Conservation (phyloP, 2,888 invertebrate species). For the Yponomeuta sedellus region DNA sequence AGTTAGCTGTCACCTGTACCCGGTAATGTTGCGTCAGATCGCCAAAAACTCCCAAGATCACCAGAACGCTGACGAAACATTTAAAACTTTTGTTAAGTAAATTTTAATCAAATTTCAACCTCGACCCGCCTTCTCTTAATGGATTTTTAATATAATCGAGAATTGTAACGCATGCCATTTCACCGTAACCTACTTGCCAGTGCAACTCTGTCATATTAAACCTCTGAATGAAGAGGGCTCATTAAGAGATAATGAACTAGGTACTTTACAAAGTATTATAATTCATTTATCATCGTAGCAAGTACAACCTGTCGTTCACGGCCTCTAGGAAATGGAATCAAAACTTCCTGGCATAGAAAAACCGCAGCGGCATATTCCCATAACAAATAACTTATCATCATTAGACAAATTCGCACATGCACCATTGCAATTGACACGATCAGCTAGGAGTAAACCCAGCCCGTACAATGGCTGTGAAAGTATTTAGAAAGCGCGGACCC, state of each 20-base stretch:
- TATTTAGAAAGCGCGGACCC: slow-evolving; percentile 69
- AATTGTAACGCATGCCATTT: not conserved
- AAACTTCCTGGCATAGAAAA: not conserved
- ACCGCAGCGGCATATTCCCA: not conserved
- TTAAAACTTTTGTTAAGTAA: not conserved
- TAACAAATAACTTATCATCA: not conserved
- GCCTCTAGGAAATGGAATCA: not conserved
- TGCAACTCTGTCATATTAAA: no score
- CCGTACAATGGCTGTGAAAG: slow-evolving; percentile 69
- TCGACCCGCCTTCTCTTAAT: not conserved
- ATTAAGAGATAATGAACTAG: no score
- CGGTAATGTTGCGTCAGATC: not conserved
- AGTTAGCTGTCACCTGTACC: not conserved
- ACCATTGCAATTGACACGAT: not conserved
- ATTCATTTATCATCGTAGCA: no score
- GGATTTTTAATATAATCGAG: not conserved
- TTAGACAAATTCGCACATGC: not conserved
- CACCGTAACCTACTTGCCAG: no score
- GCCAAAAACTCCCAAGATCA: not conserved
- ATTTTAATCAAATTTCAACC: not conserved
- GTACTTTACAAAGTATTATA: no score
- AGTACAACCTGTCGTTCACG: not conserved
- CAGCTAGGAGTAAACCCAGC: not conserved
- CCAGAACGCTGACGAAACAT: not conserved
- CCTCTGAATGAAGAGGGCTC: no score